Percentiles rank a stretch among this genome's conserved stretches.
Evolutionary conservation across 1,140 invertebrate species (phyloP).

Genomic region (Penaeus japonicus): DNA sequence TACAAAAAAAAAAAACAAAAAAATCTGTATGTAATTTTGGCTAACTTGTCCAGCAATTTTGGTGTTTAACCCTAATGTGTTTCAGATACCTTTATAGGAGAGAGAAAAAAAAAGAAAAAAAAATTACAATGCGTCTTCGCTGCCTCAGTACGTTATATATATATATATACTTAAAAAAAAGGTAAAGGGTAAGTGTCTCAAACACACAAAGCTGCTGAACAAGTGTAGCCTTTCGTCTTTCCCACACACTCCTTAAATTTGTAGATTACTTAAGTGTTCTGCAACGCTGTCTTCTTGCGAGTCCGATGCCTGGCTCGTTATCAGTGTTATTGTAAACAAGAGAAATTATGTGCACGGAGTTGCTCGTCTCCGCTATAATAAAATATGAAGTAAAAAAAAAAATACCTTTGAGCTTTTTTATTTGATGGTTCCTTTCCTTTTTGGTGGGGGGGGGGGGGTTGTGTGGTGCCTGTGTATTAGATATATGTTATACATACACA

Average conservation of each 20-base stretch:
- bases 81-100: no score
- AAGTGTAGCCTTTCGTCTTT: not conserved
- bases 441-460: not conserved
- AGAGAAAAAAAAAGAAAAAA: no score
- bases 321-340: conserved; percentile 47
- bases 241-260: conserved; percentile 39
- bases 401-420: not conserved
- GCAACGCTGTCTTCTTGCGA: conserved; percentile 31
- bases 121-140: no score
- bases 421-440: no score
- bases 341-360: conserved; percentile 44
- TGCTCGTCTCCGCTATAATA: conserved; percentile 30
- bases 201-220: no score
- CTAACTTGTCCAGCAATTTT: no score
- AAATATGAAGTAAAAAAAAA: not conserved
- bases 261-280: conserved; percentile 37
- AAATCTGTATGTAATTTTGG: conserved; percentile 27
- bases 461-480: no score
- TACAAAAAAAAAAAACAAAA: not conserved
- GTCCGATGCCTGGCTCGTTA: conserved; percentile 6
- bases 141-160: no score
- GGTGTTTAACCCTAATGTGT: no score
- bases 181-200: no score
- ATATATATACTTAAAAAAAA: no score
- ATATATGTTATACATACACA: no score